Conservation (phyloP, 2,888 invertebrate species). For the Petrolisthes manimaculis region DNA sequence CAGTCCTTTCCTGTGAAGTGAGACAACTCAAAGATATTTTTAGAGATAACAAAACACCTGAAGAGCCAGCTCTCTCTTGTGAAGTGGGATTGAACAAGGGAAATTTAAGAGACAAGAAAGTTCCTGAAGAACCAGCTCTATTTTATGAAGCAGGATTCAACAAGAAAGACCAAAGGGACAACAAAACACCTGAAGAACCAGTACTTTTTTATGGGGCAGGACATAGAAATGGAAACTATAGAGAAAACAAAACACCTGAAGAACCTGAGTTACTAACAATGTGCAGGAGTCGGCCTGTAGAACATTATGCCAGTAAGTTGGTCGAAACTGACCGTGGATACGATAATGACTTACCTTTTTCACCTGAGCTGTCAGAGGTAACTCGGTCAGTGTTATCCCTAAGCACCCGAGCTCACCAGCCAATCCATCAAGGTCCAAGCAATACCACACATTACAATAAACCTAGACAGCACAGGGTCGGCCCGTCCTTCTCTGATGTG, state of each 20-base stretch:
- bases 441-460: background rate
- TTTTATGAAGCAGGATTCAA: background rate
- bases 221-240: too few species aligned
- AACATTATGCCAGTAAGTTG: background rate
- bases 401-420: background rate
- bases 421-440: background rate
- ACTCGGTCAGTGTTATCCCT: conserved; percentile 8
- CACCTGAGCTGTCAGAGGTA: conserved; percentile 39
- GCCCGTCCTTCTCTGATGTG: conserved; percentile 10
- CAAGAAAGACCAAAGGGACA: too few species aligned
- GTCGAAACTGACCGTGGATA: background rate
- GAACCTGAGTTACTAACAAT: too few species aligned
- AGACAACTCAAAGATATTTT: background rate
- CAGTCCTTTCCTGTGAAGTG: background rate
- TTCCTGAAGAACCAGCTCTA: conserved; percentile 9
- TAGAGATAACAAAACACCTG: conserved; percentile 4
- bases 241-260: too few species aligned
- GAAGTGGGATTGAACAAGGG: background rate
- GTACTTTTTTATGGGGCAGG: too few species aligned
- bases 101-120: background rate
- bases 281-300: background rate
- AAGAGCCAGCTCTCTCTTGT: conserved; percentile 36
- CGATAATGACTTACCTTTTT: background rate
- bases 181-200: too few species aligned
- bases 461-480: background rate